Evolutionary conservation across 1,140 invertebrate species (phyloP).

Genomic region (Cataglyphis hispanica): DNA sequence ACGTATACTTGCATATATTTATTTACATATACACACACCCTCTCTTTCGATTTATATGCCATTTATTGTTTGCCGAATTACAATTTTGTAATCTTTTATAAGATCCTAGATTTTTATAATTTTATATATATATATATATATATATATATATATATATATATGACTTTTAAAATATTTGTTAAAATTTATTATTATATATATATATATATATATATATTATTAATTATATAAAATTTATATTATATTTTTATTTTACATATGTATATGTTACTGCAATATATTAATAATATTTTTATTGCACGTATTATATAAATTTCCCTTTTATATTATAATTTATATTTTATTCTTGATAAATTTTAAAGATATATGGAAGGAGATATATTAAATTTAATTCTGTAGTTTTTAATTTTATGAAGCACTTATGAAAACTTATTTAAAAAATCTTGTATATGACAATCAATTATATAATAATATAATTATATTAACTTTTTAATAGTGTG

Average conservation of each 20-base stretch:
- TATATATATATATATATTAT: too few relatives aligned
- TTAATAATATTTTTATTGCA: not conserved
- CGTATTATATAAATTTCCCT: not conserved
- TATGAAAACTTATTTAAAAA: too few relatives aligned
- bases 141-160: too few relatives aligned
- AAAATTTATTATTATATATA: too few relatives aligned
- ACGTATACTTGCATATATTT: not conserved
- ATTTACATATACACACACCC: not conserved
- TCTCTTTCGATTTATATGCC: not conserved
- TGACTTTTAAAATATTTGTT: not conserved
- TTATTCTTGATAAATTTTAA: not conserved
- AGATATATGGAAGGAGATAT: not conserved
- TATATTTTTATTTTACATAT: not conserved
- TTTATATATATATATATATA: too few relatives aligned
- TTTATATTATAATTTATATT: not conserved
- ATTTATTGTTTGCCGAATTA: not conserved
- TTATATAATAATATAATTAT: slow-evolving; percentile 32
- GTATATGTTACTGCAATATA: not conserved
- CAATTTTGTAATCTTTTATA: not conserved
- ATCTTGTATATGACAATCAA: too few relatives aligned
- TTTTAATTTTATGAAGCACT: not conserved
- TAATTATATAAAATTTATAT: not conserved
- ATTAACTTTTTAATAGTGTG: not conserved
- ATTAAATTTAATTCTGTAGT: not conserved
- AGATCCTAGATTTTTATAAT: not conserved